Base-by-base conservation (phyloP, 2,113 vertebrate genomes). In the Elaphurus davidianus region DNA sequence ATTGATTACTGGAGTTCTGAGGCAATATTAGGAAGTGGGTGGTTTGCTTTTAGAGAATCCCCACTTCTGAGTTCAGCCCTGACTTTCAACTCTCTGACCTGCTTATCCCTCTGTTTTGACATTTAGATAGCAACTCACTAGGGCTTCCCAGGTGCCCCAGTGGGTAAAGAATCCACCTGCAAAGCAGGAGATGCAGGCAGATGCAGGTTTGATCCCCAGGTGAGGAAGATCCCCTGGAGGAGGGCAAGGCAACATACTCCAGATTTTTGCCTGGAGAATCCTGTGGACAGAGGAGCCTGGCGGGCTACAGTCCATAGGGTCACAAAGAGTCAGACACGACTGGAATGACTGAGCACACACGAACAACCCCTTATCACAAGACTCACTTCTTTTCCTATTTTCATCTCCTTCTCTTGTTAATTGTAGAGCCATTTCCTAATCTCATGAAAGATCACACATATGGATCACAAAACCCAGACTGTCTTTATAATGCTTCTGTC, bases 181-280 rank as follows among this genome's bases (percentile, higher is more conserved):
- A 71, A 12, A 12, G n/a, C 64, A 23, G 67, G 67, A 71, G n/a
- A 40, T 23, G n/a, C n/a, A 40, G 67, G 67, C 67, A 40, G n/a
- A 71, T 2, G 10, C 0, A 2, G 19, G n/a, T 74, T 74, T 74
- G n/a, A 74, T 40, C 10, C 67, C 19, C 0, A 0, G n/a, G 67
- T 71, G 19, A 40, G n/a, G 10, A 74, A 74, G 19, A 74, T 40
- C n/a, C 19, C 67, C n/a, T 40, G 19, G 10, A 40, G n/a, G 19
- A 74, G 67, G n/a, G n/a, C 19, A 74, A 74, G 64, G n/a, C 19
- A 40, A 40, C n/a, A 40, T 40, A 23, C n/a, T 40, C 67, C n/a
- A 74, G n/a, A 25, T 40, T 6, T 71, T 71, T 71, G n/a, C 67
- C n/a, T 23, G 19, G 67, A 71, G n/a, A 71, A 40, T 40, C 67